A percentile compares a stretch with the other conserved stretches of the same genome.
phyloP scores from a whole-genome alignment of 1,140 invertebrate genomes.

The Streblospio benedicti region DNA sequence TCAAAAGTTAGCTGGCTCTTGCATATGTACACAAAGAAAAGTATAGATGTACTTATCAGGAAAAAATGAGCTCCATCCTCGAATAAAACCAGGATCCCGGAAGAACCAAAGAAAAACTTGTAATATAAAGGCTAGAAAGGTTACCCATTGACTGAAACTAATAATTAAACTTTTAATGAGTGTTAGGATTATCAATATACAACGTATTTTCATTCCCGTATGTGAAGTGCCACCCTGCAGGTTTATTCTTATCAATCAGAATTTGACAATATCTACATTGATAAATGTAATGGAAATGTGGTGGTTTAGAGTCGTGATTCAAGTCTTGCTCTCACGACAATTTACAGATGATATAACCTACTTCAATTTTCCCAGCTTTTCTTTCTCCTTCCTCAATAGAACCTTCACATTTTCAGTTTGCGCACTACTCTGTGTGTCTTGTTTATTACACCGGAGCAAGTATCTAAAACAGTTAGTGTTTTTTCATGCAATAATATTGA shows the following conservation, averaged over 20 bases:
- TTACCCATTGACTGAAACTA: conserved; percentile 59
- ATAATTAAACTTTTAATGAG: not conserved
- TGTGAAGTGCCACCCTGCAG: not conserved
- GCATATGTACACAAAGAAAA: too few relatives aligned
- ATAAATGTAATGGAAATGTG: not conserved
- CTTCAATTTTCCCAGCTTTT: conserved; percentile 65
- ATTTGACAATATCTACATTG: not conserved
- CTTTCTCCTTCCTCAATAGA: conserved; percentile 51
- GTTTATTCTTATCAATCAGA: not conserved
- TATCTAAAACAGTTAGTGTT: not conserved
- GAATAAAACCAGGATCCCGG: conserved; percentile 68
- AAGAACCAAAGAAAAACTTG: conserved; percentile 79
- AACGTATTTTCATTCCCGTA: not conserved
- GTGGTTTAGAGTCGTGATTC: too few relatives aligned
- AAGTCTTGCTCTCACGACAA: too few relatives aligned
- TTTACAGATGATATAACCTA: conserved; percentile 43
- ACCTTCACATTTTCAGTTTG: conserved; percentile 1
- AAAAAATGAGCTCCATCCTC: conserved; percentile 55
- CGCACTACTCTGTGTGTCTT: not conserved
- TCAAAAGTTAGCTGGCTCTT: too few relatives aligned
- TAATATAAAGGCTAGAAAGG: conserved; percentile 64
- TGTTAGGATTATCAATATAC: not conserved
- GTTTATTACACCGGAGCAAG: not conserved
- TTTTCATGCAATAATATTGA: not conserved
- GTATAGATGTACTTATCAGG: conserved; percentile 18